These are phyloP conservation scores for Eunapius fragilis DNA, from an alignment of 37 sponge, comb jelly and placozoan species.

Conservation along the genomic window DNA sequence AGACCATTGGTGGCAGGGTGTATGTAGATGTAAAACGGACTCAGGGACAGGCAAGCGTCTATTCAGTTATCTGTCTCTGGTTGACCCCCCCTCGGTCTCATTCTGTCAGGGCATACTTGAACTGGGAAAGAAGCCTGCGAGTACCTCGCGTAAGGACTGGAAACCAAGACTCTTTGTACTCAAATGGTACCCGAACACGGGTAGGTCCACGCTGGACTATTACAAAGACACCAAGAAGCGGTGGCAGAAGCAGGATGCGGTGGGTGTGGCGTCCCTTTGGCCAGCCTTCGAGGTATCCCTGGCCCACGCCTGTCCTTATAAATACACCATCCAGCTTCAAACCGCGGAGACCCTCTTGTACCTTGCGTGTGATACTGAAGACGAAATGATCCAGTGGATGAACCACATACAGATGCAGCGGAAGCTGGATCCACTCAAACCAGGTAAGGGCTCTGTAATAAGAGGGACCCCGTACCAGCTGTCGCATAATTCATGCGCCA, in stretches of 20 bases:
- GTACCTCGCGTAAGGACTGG: slow-evolving; percentile 62
- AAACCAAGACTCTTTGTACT: slow-evolving; percentile 61
- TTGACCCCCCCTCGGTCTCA: too few species aligned
- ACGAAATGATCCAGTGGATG: slow-evolving; percentile 66
- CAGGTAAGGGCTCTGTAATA: background rate
- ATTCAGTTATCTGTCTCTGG: too few species aligned
- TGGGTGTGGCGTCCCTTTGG: slow-evolving; percentile 9
- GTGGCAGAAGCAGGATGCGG: slow-evolving; percentile 62
- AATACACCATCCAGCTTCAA: slow-evolving; percentile 41
- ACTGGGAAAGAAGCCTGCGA: slow-evolving; percentile 30
- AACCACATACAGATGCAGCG: slow-evolving; percentile 55
- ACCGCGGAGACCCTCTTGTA: slow-evolving; percentile 2
- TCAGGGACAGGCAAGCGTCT: too few species aligned
- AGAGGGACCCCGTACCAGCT: too few species aligned
- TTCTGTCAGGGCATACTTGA: slow-evolving; percentile 61
- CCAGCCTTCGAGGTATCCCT: slow-evolving; percentile 43
- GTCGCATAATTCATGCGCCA: too few species aligned
- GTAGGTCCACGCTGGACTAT: slow-evolving; percentile 42
- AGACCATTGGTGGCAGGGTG: too few species aligned
- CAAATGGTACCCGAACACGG: slow-evolving; percentile 12
- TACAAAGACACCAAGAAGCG: slow-evolving; percentile 78
- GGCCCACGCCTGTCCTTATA: slow-evolving; percentile 60
- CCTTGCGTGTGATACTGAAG: slow-evolving; percentile 34
- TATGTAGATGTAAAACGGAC: too few species aligned
- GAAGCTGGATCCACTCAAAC: background rate